Base-by-base conservation (phyloP, 2,888 invertebrate genomes). In the Brenthis hecate region DNA sequence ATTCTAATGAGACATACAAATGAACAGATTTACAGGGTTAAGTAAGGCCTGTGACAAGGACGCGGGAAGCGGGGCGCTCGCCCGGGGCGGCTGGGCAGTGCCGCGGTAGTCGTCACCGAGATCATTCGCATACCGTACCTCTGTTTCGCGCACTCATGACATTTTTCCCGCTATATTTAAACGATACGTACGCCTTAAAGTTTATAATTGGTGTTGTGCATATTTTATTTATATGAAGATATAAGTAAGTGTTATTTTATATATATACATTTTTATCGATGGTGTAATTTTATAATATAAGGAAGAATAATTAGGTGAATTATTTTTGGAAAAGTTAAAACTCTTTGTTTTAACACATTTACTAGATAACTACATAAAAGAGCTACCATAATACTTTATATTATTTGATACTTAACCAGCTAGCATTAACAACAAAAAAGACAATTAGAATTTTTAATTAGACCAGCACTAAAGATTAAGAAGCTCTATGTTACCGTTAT, bases 21-120 rank as follows among this genome's bases (percentile, higher is more conserved):
- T 48, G 23, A 48, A 60, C 48, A 60, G 48, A 13, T 60, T 53
- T 58, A 64, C 56, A 58, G 72, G 65, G 72, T 68, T 70, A 68
- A 70, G 68, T 72, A 65, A 65, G 70, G 65, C 70, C 65, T 68
- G 62, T 58, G 70, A 69, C 73, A 73, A 74, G 74, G 74, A 72
- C 69, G 74, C 66, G 67, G 66, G 67, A 67, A 72, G 74, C 74
- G 75, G 73, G 73, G 70, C 70, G 71, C 69, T 70, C 68, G 71
- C 74, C 74, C 75, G 70, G 75, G 75, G 72, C 73, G 61, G 69
- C 71, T 57, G 61, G 68, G 74, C 71, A 76, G 76, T 75, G 56
- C 66, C 73, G 72, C 72, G 70, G 62, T 66, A 58, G 68, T 73
- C 73, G 66, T 65, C 73, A 58, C 14, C 19, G 70, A 55, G 68